Percentiles rank a stretch among this genome's conserved stretches.
Conservation (phyloP, 2,888 invertebrate genomes). For the Nomada ferruginata region DNA sequence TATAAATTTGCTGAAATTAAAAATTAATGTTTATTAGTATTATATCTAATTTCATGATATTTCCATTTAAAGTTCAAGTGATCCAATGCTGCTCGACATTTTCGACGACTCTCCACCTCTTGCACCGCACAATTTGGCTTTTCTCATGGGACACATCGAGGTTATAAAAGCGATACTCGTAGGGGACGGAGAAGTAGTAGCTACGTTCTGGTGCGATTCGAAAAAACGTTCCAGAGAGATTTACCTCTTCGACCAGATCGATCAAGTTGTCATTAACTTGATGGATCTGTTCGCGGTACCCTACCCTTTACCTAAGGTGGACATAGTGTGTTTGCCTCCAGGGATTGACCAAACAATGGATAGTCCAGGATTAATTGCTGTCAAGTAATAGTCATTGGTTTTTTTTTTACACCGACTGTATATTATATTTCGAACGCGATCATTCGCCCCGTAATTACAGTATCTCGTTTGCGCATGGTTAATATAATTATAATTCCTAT, state of each 20-base stretch:
- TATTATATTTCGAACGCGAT: too few relatives aligned
- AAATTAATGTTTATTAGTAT: too few relatives aligned
- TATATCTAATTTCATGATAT: not conserved
- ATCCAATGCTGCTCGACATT: conserved; percentile 60
- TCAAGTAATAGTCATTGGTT: conserved; percentile 65
- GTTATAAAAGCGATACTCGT: conserved; percentile 19
- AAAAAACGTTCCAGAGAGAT: conserved; percentile 52
- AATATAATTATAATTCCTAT: too few relatives aligned
- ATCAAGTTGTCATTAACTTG: conserved; percentile 57
- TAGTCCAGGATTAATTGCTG: conserved; percentile 74
- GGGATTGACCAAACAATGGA: conserved; percentile 65
- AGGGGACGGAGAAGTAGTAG: conserved; percentile 54
- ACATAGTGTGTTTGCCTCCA: conserved; percentile 72
- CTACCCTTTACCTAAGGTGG: conserved; percentile 74
- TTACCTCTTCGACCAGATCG: conserved; percentile 73
- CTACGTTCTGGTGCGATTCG: conserved; percentile 61
- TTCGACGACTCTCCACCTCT: conserved; percentile 82
- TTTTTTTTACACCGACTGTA: not conserved
- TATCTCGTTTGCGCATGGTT: too few relatives aligned
- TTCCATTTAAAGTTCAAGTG: conserved; percentile 61
- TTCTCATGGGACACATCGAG: conserved; percentile 74
- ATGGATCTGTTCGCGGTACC: conserved; percentile 70
- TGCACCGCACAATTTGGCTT: conserved; percentile 87
- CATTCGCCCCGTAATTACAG: too few relatives aligned
- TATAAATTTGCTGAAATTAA: too few relatives aligned